phyloP scores from a whole-genome alignment of 1,140 invertebrate species.

The Orchestia grillus region DNA sequence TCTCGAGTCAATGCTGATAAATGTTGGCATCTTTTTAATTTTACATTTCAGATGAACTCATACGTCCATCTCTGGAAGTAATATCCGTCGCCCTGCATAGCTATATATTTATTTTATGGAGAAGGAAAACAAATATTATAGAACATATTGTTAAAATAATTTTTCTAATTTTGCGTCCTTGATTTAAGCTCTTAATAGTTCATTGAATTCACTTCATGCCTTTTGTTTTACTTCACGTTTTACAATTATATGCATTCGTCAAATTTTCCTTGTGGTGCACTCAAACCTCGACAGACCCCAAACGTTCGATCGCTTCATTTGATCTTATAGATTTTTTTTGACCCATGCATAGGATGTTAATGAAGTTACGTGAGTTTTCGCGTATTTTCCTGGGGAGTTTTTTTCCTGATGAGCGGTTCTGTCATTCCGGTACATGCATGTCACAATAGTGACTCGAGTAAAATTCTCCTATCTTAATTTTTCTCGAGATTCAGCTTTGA shows the following conservation, averaged over 20 bases:
- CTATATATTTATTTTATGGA: background rate
- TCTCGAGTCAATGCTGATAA: too few species aligned
- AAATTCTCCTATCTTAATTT: background rate
- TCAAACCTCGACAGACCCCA: background rate
- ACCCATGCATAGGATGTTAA: background rate
- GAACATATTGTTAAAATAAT: background rate
- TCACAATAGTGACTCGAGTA: conserved; percentile 3
- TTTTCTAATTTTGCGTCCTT: background rate
- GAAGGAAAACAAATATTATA: background rate
- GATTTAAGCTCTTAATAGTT: background rate
- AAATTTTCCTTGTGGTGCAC: background rate
- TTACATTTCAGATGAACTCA: too few species aligned
- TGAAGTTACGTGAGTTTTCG: background rate
- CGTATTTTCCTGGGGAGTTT: background rate
- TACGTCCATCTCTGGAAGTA: background rate
- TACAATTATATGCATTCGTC: background rate
- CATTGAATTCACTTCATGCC: background rate
- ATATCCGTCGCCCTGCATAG: background rate
- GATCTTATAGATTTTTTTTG: background rate
- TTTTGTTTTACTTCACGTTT: background rate
- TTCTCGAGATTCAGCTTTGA: conserved; percentile 24
- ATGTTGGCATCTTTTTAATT: too few species aligned
- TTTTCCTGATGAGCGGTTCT: background rate
- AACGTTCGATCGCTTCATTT: background rate
- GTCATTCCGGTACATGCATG: background rate